A percentile compares a stretch with the other conserved stretches of the same genome.
These are phyloP conservation scores for Phalangium opilio DNA, from an alignment of 2,888 invertebrate genomes.

Conservation along the genomic window DNA sequence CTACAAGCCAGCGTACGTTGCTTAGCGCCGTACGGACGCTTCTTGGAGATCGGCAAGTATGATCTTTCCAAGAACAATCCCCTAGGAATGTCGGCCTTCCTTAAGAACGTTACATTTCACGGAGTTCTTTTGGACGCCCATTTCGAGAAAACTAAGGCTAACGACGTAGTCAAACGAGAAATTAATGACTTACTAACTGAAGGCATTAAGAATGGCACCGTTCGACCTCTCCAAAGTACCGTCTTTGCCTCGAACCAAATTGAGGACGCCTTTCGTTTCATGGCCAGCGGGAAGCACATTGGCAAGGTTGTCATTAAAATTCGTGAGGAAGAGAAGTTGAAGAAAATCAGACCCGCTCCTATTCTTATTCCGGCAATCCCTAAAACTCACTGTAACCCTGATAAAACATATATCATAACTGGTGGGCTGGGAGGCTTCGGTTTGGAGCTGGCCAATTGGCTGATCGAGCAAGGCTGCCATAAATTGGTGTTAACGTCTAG, in stretches of 20 bases:
- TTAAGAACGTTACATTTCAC: slow-evolving; percentile 93
- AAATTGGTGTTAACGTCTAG: slow-evolving; percentile 73
- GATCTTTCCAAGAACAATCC: slow-evolving; percentile 81
- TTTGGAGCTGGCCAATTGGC: slow-evolving; percentile 78
- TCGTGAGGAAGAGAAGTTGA: slow-evolving; percentile 72
- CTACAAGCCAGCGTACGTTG: slow-evolving; percentile 85
- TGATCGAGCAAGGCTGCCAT: slow-evolving; percentile 70
- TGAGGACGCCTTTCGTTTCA: slow-evolving; percentile 79
- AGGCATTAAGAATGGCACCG: slow-evolving; percentile 75
- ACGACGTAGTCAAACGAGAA: slow-evolving; percentile 46
- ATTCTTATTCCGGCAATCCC: slow-evolving; percentile 55
- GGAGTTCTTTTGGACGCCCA: slow-evolving; percentile 89
- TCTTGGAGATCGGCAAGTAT: slow-evolving; percentile 95
- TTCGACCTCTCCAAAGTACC: slow-evolving; percentile 69
- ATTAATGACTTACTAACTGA: slow-evolving; percentile 62
- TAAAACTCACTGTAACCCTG: slow-evolving; percentile 52
- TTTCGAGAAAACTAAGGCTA: slow-evolving; percentile 47
- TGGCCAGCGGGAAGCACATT: slow-evolving; percentile 95
- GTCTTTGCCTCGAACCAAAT: slow-evolving; percentile 72
- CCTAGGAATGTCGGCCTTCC: slow-evolving; percentile 77
- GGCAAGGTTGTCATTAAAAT: slow-evolving; percentile 89
- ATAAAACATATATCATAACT: slow-evolving; percentile 38
- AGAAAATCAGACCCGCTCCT: slow-evolving; percentile 25
- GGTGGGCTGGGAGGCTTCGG: slow-evolving; percentile 92
- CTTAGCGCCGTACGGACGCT: slow-evolving; percentile 78